Conservation (phyloP, 2,888 invertebrate species). For the Drosophila parthenogenetica region DNA sequence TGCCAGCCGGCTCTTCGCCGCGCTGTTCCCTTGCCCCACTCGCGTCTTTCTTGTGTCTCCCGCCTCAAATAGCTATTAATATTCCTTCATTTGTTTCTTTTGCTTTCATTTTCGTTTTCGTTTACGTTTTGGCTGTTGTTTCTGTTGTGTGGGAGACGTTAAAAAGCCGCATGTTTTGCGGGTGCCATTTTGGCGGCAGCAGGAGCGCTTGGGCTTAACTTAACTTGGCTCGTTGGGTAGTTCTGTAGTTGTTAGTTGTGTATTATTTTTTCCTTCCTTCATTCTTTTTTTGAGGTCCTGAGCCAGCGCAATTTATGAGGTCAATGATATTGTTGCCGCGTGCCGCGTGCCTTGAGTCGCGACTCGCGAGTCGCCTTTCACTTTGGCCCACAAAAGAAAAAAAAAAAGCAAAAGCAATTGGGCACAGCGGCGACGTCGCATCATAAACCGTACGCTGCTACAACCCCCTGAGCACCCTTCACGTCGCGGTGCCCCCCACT, state of each 20-base stretch:
- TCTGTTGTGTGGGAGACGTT: constrained; percentile 22
- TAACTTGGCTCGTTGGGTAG: constrained; percentile 18
- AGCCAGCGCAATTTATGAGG: constrained; percentile 70
- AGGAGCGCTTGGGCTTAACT: not conserved
- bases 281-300: constrained; percentile 17
- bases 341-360: constrained; percentile 27
- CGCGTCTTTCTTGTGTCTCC: not conserved
- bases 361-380: constrained; percentile 17
- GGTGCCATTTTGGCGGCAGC: constrained; percentile 60
- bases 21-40: no score
- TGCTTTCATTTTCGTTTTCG: constrained; percentile 8
- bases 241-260: constrained; percentile 8
- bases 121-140: constrained; percentile 12
- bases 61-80: constrained; percentile 47
- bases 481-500: no score
- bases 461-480: not conserved
- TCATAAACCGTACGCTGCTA: constrained; percentile 30
- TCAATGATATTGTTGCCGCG: constrained; percentile 72
- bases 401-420: constrained; percentile 55
- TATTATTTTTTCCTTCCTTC: not conserved
- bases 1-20: no score
- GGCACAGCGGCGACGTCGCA: constrained; percentile 69
- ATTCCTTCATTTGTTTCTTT: constrained; percentile 50
- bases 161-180: constrained; percentile 56
- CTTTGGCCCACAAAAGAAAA: constrained; percentile 11